Base-by-base conservation (phyloP, 2,113 vertebrate species). In the Egretta garzetta region DNA sequence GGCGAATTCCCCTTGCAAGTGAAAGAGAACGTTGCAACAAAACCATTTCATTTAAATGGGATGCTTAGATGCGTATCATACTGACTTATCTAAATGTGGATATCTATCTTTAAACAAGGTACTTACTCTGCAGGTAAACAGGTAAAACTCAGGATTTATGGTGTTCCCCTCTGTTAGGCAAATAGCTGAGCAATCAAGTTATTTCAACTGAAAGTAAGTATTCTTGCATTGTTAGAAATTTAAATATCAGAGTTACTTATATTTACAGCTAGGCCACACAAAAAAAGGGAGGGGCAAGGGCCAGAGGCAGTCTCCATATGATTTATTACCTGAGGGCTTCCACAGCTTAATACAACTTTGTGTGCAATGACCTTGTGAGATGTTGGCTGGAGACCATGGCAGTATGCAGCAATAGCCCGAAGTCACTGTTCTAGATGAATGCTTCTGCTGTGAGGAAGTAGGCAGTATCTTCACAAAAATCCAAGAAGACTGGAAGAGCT, bases 291-390 rank as follows among this genome's bases (percentile, higher is more conserved):
- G 55, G 39, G 47, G 26, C 10, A 12, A 26, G n/a, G 28, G 26
- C 6, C 1, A 4, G 41, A 63, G 41, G 12, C 1, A 0, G 2
- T 41, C 19, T 89, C 37, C 17, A 2, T 60, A 8, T 33, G 33
- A n/a, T 63, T 81, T 77, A 6, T 70, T 77, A 14, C 39, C 55
- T 19, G 32, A 15, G 50, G 22, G 4, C n/a, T 84, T 67, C 45
- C 28, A 3, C 10, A 41, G n/a, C 18, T 71, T 58, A 10, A 4
- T 55, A 6, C 11, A 26, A 20, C 24, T 80, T 71, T 15, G 10
- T 55, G 0, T 24, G 55, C 32, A 14, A 4, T 50, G 47, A 35
- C 60, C 19, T 27, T 77, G 67, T 59, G 72, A 73, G 60, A 18
- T 27, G 33, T 8, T 86, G 50, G 35, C 80, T n/a, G 47, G 60